phyloP scores from a whole-genome alignment of 2,113 vertebrate genomes.

The Cyprinodon variegatus region DNA sequence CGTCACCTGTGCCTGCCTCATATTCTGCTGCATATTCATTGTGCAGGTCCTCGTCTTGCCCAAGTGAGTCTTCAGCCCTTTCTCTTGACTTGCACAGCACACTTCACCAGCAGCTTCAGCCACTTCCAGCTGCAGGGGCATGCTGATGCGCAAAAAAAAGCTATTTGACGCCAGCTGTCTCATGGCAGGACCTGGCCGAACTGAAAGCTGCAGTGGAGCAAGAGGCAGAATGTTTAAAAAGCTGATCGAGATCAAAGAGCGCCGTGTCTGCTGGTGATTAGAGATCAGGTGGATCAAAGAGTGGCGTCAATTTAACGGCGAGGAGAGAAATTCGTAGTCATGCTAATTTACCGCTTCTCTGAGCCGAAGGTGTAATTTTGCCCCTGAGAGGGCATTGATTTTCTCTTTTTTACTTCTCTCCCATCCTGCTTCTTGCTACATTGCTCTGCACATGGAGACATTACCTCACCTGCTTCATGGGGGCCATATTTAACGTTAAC shows the following conservation, averaged over 20 bases:
- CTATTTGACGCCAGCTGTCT: conserved; percentile 61
- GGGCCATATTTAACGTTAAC: conserved; percentile 35
- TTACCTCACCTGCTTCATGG: conserved; percentile 59
- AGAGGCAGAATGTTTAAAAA: conserved; percentile 51
- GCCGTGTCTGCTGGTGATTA: conserved; percentile 54
- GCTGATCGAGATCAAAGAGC: conserved; percentile 45
- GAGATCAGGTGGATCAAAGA: conserved; percentile 66
- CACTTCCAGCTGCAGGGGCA: conserved; percentile 41
- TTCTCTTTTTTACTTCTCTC: conserved; percentile 34
- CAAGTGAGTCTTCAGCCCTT: conserved; percentile 85
- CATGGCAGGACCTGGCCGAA: conserved; percentile 33
- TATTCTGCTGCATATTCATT: conserved; percentile 96
- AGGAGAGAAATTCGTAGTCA: conserved; percentile 34
- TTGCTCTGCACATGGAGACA: conserved; percentile 32
- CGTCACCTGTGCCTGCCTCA: conserved; percentile 94
- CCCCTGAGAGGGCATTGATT: conserved; percentile 62
- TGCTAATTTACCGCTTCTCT: conserved; percentile 63
- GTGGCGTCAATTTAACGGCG: conserved; percentile 43
- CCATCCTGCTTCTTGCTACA: conserved; percentile 13
- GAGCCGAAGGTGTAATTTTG: conserved; percentile 56
- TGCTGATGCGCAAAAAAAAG: conserved; percentile 49
- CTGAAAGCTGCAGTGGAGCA: conserved; percentile 39
- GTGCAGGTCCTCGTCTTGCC: conserved; percentile 94
- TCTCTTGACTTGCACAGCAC: conserved; percentile 3
- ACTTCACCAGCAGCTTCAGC: conserved; percentile 3